These are phyloP conservation scores for Parasteatoda tepidariorum DNA, from an alignment of 1,140 invertebrate species.

Conservation along the genomic window DNA sequence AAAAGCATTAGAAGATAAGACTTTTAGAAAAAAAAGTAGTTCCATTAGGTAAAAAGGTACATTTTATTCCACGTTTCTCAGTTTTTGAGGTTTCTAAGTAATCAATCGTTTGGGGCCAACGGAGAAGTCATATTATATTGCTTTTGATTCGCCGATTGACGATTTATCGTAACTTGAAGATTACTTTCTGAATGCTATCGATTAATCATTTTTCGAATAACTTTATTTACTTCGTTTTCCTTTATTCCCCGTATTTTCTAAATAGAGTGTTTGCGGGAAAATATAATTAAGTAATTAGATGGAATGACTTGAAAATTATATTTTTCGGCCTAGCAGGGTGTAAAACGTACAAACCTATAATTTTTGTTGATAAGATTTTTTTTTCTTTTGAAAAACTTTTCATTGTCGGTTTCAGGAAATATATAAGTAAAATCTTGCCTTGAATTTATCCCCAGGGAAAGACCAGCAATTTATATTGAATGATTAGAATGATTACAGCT, in stretches of 20 bases:
- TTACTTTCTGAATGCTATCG: slow-evolving; percentile 18
- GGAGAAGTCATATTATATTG: slow-evolving; percentile 19
- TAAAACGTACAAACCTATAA: background rate
- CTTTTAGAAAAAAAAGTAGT: slow-evolving; percentile 23
- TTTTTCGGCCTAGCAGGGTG: background rate
- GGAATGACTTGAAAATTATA: background rate
- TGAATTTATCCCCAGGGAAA: too few species aligned
- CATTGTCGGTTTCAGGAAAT: background rate
- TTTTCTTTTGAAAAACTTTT: too few species aligned
- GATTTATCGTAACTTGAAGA: slow-evolving; percentile 21
- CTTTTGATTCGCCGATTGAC: slow-evolving; percentile 54
- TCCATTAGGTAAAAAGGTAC: slow-evolving; percentile 55
- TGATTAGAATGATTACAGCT: too few species aligned
- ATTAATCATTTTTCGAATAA: slow-evolving; percentile 22
- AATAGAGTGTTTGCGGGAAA: background rate
- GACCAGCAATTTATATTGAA: too few species aligned
- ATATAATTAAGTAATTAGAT: slow-evolving; percentile 15
- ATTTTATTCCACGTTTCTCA: slow-evolving; percentile 3
- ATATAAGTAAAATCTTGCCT: too few species aligned
- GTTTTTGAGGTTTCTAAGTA: slow-evolving; percentile 14
- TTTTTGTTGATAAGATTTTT: too few species aligned
- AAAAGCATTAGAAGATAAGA: slow-evolving; percentile 36
- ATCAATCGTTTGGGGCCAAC: slow-evolving; percentile 33
- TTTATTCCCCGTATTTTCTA: too few species aligned
- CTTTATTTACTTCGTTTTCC: slow-evolving; percentile 10